Conservation (phyloP, 1,140 invertebrate species). For the Cotesia chilonis region DNA sequence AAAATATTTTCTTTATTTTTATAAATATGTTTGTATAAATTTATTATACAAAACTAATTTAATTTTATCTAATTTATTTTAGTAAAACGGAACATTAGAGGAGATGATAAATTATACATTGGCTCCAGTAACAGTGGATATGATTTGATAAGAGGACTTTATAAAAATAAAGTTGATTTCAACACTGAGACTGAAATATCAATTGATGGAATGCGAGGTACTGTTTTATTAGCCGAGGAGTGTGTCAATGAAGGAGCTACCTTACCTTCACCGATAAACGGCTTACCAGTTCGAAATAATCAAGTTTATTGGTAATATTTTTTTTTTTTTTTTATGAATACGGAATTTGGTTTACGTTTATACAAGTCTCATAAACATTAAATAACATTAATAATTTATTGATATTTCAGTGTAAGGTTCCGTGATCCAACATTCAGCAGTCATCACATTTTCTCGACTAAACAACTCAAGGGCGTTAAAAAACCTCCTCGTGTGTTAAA, state of each 20-base stretch:
- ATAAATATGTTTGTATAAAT: conserved; percentile 19
- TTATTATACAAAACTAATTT: conserved; percentile 26
- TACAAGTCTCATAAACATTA: too few species aligned
- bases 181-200: conserved; percentile 67
- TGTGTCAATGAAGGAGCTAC: conserved; percentile 72
- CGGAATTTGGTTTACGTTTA: neutral
- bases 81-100: conserved; percentile 74
- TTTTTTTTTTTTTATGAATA: neutral
- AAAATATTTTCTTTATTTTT: conserved; percentile 14
- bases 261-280: conserved; percentile 76
- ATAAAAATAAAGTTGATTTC: conserved; percentile 67
- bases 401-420: conserved; percentile 75
- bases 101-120: conserved; percentile 85
- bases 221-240: conserved; percentile 75
- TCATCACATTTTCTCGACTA: conserved; percentile 82
- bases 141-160: conserved; percentile 76
- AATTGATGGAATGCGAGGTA: conserved; percentile 79
- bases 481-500: conserved; percentile 82
- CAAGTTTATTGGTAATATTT: conserved; percentile 62
- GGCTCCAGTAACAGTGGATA: conserved; percentile 74
- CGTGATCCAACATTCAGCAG: conserved; percentile 82
- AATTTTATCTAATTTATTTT: conserved; percentile 44
- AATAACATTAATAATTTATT: conserved; percentile 41
- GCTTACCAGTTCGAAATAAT: conserved; percentile 68
- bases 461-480: conserved; percentile 72